These are phyloP conservation scores for Paratilapia polleni DNA, from an alignment of 2,113 vertebrate species.

Conservation along the genomic window DNA sequence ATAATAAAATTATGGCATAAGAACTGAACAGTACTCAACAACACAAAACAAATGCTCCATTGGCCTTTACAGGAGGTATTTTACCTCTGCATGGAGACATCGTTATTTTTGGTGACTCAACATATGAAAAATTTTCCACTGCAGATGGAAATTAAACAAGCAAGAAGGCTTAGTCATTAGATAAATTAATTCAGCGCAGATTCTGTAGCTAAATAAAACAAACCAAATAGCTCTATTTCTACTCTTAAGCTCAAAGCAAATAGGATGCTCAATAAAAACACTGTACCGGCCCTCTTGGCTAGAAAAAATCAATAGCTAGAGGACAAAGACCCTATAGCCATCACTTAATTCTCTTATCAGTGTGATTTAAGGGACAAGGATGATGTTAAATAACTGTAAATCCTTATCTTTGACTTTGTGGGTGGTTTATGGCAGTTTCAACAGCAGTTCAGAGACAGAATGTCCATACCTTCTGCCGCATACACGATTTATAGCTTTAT, in stretches of 20 bases:
- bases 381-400: slow-evolving; percentile 84
- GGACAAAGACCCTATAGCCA: slow-evolving; percentile 77
- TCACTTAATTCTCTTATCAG: slow-evolving; percentile 79
- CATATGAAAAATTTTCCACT: slow-evolving; percentile 10
- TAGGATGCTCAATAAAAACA: slow-evolving; percentile 74
- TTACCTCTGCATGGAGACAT: not conserved
- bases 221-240: slow-evolving; percentile 54
- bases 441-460: slow-evolving; percentile 78
- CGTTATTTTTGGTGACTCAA: not conserved
- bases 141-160: slow-evolving; percentile 22
- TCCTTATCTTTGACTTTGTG: slow-evolving; percentile 81
- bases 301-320: slow-evolving; percentile 78
- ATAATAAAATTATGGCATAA: slow-evolving; percentile 11
- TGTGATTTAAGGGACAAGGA: slow-evolving; percentile 73
- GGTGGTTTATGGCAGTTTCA: slow-evolving; percentile 82
- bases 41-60: not conserved
- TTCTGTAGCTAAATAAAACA: slow-evolving; percentile 49
- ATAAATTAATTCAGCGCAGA: slow-evolving; percentile 43
- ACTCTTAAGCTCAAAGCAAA: slow-evolving; percentile 64
- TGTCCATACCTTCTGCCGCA: slow-evolving; percentile 73
- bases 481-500: slow-evolving; percentile 81
- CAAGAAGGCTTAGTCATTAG: slow-evolving; percentile 8
- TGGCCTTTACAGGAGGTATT: not conserved
- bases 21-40: slow-evolving; percentile 18
- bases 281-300: slow-evolving; percentile 51